These are phyloP conservation scores for Sinella curviseta DNA, from an alignment of 1,140 invertebrate species.

Conservation along the genomic window DNA sequence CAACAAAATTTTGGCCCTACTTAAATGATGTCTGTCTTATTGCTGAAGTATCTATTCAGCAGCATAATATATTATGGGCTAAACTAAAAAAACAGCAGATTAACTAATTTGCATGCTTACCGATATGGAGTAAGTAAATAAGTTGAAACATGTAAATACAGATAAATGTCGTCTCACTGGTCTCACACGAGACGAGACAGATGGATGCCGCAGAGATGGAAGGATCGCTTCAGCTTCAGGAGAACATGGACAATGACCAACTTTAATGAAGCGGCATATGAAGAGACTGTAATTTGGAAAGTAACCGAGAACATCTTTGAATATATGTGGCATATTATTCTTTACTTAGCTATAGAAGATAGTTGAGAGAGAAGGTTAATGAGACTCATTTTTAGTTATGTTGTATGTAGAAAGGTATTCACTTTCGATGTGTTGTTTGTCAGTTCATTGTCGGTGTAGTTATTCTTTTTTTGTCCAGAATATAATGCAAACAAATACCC, in stretches of 20 bases:
- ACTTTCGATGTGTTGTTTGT: too few species aligned
- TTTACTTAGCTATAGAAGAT: too few species aligned
- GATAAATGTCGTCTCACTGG: neutral
- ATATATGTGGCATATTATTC: too few species aligned
- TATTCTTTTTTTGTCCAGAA: too few species aligned
- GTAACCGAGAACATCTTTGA: neutral
- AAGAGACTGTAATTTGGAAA: neutral
- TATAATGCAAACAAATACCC: too few species aligned
- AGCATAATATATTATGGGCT: too few species aligned
- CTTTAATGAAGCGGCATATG: neutral
- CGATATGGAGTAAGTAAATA: neutral
- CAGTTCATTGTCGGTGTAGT: too few species aligned
- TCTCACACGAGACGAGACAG: neutral
- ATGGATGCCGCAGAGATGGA: neutral
- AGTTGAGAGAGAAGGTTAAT: too few species aligned
- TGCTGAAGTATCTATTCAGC: neutral
- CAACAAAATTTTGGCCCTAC: slow-evolving; percentile 60
- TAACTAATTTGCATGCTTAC: too few species aligned
- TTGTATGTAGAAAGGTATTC: too few species aligned
- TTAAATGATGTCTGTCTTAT: neutral
- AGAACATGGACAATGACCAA: neutral
- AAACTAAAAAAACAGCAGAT: too few species aligned
- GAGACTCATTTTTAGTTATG: too few species aligned
- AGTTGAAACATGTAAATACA: neutral
- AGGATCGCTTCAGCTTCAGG: neutral